Evolutionary conservation across 2,888 invertebrate genomes (phyloP), one percentile per base, ranked within the genome.

Genomic region (Ormyrus pomaceus): DNA sequence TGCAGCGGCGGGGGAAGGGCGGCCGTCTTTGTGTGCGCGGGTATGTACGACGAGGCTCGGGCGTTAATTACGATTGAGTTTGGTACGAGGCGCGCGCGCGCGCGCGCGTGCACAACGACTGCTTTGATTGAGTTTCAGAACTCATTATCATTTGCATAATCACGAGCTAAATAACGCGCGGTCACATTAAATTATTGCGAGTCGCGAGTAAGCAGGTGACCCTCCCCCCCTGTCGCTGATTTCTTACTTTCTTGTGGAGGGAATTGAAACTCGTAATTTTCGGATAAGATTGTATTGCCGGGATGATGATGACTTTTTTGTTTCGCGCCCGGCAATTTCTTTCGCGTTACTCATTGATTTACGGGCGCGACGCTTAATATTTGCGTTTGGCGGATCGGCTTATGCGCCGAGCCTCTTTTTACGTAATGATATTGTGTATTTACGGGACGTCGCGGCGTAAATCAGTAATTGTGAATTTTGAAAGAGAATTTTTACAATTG

Each of bases 121-220:
- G 4, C 34, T 80, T 80, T 80, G 80, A 80, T 80, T 80, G 80
- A 80, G 80, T 80, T 80, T 73, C 77, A 80, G 77, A 80, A 80
- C 73, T 80, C 77, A 64, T 80, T 64, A 48, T 34, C 64, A 80
- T 80, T 80, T 80, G 68, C 80, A 80, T 80, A 80, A 77, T 72
- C 68, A n/a, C 34, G 58, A n/a, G 61, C 76, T 72, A 76, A 80
- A 76, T 76, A 76, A 75, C 66, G 66, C 34, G n/a, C 70, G 4
- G 68, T 13, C 51, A 69, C 56, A 65, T 75, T 65, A 75, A 75
- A 75, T 79, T 75, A 79, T 75, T 53, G 9, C 19, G 53, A 13
- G 46, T 10, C 51, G 50, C 34, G 34, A 34, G 34, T 34, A 34
- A 34, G 34, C 3, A 34, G 4, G 34, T 69, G 19, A n/a, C 46